Evolutionary conservation across 2,888 invertebrate species (phyloP), one percentile per base, ranked within the genome.

Genomic region (Exocentrus adspersus): DNA sequence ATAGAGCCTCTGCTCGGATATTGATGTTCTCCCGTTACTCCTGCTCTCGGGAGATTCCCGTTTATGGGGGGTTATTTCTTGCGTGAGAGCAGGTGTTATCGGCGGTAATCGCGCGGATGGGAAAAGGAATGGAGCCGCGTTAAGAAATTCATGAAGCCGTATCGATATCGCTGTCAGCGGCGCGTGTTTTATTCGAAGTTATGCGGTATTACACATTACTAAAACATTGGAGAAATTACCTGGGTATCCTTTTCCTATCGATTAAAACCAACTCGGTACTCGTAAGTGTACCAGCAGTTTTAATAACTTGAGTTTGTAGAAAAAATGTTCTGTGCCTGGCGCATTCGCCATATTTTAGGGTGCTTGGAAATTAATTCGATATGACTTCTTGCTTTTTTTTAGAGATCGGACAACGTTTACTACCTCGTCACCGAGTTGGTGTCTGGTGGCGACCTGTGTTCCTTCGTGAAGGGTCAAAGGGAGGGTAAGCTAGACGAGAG

Each of bases 351-450:
- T n/a, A n/a, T n/a, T n/a, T n/a, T n/a, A n/a, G n/a, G n/a, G n/a
- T n/a, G n/a, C n/a, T n/a, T n/a, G n/a, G n/a, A n/a, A n/a, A n/a
- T n/a, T n/a, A n/a, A n/a, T n/a, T n/a, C n/a, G n/a, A n/a, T n/a
- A n/a, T n/a, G n/a, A n/a, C n/a, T n/a, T n/a, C n/a, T n/a, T 30
- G 10, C n/a, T 50, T 21, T 50, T 45, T 62, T 66, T 28, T 58
- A 66, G 72, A 64, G 70, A 66, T 65, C 75, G 75, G 89, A 89
- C 21, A 88, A 89, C 12, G 84, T 90, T 21, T 89, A 91, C 78
- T 92, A 90, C 81, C 85, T 92, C 76, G 90, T 91, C 75, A 88
- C 89, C 81, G 92, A 92, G 82, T 85, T 90, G 72, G 90, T 90
- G 10, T 84, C 86, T 50, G 92, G 92, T 56, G 90, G 91, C 12